Conservation (phyloP, 2,888 invertebrate species). For the Eristalis pertinax region DNA sequence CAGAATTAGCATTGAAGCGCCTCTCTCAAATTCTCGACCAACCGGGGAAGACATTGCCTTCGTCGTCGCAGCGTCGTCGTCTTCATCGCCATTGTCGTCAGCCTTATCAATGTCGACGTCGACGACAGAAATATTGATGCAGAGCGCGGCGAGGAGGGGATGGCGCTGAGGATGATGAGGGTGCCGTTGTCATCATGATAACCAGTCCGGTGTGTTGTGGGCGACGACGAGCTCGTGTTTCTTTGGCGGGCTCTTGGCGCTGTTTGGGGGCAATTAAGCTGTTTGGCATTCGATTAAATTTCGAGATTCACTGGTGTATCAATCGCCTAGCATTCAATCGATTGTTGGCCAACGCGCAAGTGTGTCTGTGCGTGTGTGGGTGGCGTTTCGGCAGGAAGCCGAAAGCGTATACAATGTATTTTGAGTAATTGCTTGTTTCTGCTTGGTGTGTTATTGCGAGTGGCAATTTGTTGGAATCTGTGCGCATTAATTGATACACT, state of each 20-base stretch:
- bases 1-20: constrained; percentile 37
- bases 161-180: constrained; percentile 19
- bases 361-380: background rate
- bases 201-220: constrained; percentile 10
- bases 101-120: constrained; percentile 1
- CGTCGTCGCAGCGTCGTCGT: background rate
- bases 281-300: constrained; percentile 53
- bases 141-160: constrained; percentile 7
- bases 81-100: no score
- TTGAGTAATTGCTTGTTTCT: background rate
- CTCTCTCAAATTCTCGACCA: constrained; percentile 38
- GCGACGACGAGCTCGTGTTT: background rate
- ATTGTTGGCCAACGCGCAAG: background rate
- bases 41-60: background rate
- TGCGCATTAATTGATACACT: background rate
- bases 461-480: background rate
- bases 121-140: constrained; percentile 58
- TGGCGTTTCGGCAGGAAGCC: background rate
- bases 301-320: constrained; percentile 7
- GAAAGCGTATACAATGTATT: background rate
- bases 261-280: constrained; percentile 25
- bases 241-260: background rate
- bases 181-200: constrained; percentile 36
- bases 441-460: background rate
- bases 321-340: background rate